These are phyloP conservation scores for Lepidocyrtoides sp. DNA, from an alignment of 2,888 invertebrate species.

Conservation along the genomic window DNA sequence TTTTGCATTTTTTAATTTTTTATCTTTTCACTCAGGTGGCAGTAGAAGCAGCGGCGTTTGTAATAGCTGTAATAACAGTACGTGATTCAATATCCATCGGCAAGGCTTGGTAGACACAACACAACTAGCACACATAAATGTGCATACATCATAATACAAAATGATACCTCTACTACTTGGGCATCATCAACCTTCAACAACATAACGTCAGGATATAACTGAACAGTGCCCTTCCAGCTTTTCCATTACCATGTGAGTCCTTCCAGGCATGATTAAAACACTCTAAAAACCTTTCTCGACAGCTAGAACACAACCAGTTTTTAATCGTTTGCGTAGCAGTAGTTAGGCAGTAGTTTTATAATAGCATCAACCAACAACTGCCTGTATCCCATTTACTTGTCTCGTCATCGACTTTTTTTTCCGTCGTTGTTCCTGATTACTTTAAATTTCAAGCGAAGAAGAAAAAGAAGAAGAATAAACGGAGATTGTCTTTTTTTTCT, in stretches of 20 bases:
- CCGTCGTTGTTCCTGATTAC: constrained; percentile 19
- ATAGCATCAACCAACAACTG: constrained; percentile 12
- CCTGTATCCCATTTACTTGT: not conserved
- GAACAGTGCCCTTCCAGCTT: constrained; percentile 70
- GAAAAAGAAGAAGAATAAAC: not conserved
- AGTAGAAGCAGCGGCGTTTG: constrained; percentile 1
- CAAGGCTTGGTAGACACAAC: not conserved
- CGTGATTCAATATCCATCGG: constrained; percentile 70
- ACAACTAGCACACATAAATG: not conserved
- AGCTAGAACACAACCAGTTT: constrained; percentile 49
- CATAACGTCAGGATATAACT: constrained; percentile 39
- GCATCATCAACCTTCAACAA: constrained; percentile 20
- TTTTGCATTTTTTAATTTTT: constrained; percentile 47
- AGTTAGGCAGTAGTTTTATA: no score
- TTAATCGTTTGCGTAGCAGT: constrained; percentile 48
- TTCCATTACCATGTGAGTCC: constrained; percentile 58
- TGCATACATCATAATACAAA: not conserved
- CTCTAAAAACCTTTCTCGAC: constrained; percentile 26
- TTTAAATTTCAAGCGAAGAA: not conserved
- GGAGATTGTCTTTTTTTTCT: constrained; percentile 30
- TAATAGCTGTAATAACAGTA: constrained; percentile 39
- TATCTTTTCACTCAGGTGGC: constrained; percentile 45
- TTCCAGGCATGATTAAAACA: constrained; percentile 70
- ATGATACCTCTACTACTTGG: not conserved
- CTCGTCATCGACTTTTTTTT: not conserved